phyloP scores from a whole-genome alignment of 2,113 vertebrate species.

The Saguinus imperator region DNA sequence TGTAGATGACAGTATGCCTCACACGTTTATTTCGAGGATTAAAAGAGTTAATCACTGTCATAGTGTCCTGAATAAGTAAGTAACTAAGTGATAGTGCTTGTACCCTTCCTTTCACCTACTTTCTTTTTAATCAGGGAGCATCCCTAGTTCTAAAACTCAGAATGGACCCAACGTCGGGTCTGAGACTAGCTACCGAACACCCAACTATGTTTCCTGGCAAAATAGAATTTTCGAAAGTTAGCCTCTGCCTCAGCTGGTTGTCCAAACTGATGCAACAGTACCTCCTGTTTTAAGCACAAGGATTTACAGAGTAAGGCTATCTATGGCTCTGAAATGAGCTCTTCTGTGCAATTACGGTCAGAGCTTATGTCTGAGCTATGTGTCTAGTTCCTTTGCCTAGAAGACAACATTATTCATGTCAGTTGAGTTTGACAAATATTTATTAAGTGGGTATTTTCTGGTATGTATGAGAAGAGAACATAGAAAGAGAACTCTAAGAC shows the following conservation, averaged over 20 bases:
- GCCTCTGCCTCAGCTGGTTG: background rate
- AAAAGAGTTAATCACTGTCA: background rate
- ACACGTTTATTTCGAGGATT: background rate
- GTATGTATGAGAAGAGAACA: too few relatives aligned
- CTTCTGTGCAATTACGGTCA: background rate
- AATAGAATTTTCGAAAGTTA: conserved; percentile 1
- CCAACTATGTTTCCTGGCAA: background rate
- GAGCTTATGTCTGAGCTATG: background rate
- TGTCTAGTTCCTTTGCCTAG: background rate
- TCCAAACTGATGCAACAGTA: background rate
- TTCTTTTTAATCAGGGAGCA: conserved; percentile 20
- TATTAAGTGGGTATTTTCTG: too few relatives aligned
- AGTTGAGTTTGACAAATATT: background rate
- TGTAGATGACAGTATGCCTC: background rate
- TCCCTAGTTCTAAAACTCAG: background rate
- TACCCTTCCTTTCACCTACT: background rate
- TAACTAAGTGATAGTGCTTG: background rate
- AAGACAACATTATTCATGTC: background rate
- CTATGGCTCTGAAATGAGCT: background rate
- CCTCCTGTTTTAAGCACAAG: background rate
- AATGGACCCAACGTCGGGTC: background rate
- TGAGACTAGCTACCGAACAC: conserved; percentile 25
- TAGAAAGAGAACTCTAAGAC: background rate
- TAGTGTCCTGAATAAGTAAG: background rate
- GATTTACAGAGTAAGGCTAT: background rate